Conservation (phyloP, 30 jellyfish, hydroid and myxozoan species). For the Pelagia noctiluca region DNA sequence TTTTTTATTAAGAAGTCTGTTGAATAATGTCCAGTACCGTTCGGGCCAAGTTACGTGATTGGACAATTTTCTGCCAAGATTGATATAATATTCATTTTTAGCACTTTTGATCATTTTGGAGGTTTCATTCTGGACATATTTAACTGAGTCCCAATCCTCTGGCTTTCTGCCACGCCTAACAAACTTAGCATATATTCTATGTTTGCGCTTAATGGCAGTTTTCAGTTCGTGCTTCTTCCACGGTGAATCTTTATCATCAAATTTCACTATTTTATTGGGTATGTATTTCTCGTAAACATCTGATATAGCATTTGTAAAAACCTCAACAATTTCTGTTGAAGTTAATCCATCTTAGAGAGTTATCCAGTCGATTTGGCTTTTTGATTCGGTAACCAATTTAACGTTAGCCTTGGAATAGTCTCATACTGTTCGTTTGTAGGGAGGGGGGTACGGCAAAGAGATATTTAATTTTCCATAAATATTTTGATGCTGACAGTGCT, state of each 20-base stretch:
- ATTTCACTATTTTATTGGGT: constrained; percentile 42
- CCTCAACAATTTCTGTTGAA: constrained; percentile 8
- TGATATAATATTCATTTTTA: constrained; percentile 15
- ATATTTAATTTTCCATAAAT: constrained; percentile 9
- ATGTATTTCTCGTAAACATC: background rate
- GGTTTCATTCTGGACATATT: constrained; percentile 15
- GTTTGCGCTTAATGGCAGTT: constrained; percentile 55
- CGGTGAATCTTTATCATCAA: constrained; percentile 48
- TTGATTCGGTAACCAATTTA: constrained; percentile 7
- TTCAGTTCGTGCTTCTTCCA: constrained; percentile 53
- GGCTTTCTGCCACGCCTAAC: constrained; percentile 42
- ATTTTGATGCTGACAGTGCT: constrained; percentile 17
- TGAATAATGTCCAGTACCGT: constrained; percentile 16
- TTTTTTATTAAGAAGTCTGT: constrained; percentile 17
- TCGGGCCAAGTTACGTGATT: background rate
- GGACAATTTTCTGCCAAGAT: constrained; percentile 43
- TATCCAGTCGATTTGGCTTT: constrained; percentile 50
- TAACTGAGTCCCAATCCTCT: constrained; percentile 58
- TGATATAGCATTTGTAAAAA: constrained; percentile 24
- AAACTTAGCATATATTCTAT: constrained; percentile 41
- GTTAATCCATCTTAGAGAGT: constrained; percentile 26
- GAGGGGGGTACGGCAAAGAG: too few relatives aligned
- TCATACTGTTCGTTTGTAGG: too few relatives aligned
- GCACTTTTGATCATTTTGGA: constrained; percentile 50
- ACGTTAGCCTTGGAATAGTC: constrained; percentile 38